phyloP scores from a whole-genome alignment of 2,113 vertebrate genomes.

The Solenodon paradoxus region DNA sequence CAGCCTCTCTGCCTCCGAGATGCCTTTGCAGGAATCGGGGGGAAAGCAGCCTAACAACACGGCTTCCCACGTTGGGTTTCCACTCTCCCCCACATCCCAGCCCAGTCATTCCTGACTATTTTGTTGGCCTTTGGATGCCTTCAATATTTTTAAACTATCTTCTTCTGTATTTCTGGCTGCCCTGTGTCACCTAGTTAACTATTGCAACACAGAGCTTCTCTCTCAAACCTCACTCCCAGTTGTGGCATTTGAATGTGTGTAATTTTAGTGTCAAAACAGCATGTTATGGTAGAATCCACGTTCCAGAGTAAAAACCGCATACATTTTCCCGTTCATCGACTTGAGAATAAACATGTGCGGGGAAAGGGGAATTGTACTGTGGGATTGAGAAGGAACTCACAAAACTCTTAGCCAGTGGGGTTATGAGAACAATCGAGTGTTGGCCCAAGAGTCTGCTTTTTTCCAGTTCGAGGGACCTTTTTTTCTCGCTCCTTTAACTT shows the following conservation, averaged over 20 bases:
- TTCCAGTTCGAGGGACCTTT: background rate
- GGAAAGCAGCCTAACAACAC: background rate
- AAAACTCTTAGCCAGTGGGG: background rate
- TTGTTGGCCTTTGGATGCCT: background rate
- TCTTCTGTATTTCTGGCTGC: background rate
- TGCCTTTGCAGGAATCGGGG: background rate
- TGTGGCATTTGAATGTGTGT: background rate
- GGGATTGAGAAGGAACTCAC: background rate
- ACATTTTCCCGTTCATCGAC: background rate
- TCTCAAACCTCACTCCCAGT: background rate
- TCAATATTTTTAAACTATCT: background rate
- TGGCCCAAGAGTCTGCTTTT: background rate
- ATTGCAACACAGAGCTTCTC: background rate
- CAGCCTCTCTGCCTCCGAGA: background rate
- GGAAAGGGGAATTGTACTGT: accelerated
- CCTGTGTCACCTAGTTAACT: background rate
- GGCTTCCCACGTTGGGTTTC: background rate
- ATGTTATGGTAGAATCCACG: background rate
- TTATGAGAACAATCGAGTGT: accelerated
- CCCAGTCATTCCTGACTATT: background rate
- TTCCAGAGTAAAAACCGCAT: background rate
- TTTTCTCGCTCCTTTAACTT: background rate
- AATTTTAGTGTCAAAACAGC: background rate
- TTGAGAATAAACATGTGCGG: accelerated
- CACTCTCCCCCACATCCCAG: too few relatives aligned